Base-by-base conservation (phyloP, 2,113 vertebrate genomes). In the Oceanites oceanicus region DNA sequence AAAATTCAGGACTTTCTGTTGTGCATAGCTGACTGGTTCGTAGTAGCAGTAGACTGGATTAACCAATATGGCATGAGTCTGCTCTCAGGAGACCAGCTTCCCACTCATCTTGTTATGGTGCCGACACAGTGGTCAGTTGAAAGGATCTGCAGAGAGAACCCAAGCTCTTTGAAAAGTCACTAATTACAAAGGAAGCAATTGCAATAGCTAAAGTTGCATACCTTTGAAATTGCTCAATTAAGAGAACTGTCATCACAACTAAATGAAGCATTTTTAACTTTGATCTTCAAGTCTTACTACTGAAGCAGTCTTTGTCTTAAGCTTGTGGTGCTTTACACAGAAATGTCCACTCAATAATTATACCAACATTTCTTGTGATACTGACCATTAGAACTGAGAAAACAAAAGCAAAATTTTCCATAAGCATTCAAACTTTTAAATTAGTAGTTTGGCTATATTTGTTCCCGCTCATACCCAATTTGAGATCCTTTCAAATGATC, bases 181-280 rank as follows among this genome's bases (percentile, higher is more conserved):
- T 91, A 73, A 86, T 91, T 97, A 62, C 49, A 93, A 88, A 85
- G 82, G n/a, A 82, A 88, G 44, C 34, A 70, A 56, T 49, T 88
- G 62, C 85, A 96, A 93, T 82, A 90, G 66, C 70, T 90, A 6
- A 91, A 95, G 40, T 88, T 79, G 45, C 81, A 90, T 96, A 78
- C 62, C 74, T 96, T 86, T 94, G 74, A 92, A 96, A 96, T 95
- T 87, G 66, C 71, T 88, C 53, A 79, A 27, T 97, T 96, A 96
- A 66, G 61, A 95, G 63, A 88, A 86, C 62, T 93, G 85, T 96
- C 96, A 88, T 90, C 87, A 53, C 74, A 70, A 70, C 16, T 62
- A 73, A 90, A 65, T 76, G 25, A 82, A 92, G 7, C 6, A 42
- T 88, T 93, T 87, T 82, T 53, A 42, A 73, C 93, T 96, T 96